Conservation (phyloP, 92 coral and sea anemone genomes). For the Pocillopora grandis region DNA sequence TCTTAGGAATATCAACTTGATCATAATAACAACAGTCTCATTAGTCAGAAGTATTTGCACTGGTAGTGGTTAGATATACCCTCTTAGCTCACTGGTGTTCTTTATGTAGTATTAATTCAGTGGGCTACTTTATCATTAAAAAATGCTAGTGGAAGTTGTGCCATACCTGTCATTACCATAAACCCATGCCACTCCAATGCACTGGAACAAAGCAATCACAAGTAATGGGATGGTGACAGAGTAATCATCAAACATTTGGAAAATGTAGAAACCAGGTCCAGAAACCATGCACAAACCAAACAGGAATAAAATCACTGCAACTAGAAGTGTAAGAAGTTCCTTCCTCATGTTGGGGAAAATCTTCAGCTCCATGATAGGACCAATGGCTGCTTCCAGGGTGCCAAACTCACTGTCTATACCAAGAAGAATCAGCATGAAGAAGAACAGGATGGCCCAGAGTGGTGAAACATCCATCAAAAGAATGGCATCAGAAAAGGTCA, state of each 20-base stretch:
- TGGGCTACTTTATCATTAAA: not conserved
- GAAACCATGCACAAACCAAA: slow-evolving; percentile 89
- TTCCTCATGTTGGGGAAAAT: slow-evolving; percentile 88
- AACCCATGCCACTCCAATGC: slow-evolving; percentile 99
- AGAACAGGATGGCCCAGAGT: slow-evolving; percentile 97
- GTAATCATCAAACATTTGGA: slow-evolving; percentile 97
- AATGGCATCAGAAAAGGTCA: slow-evolving; percentile 98
- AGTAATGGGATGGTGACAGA: slow-evolving; percentile 94
- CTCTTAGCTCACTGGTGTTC: not conserved
- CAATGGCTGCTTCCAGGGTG: slow-evolving; percentile 98
- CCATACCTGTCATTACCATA: slow-evolving; percentile 96
- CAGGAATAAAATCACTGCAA: slow-evolving; percentile 79
- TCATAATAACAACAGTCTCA: too few relatives aligned
- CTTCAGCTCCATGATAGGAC: slow-evolving; percentile 92
- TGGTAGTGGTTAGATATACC: too few relatives aligned
- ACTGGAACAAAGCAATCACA: slow-evolving; percentile 96
- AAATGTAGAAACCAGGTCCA: slow-evolving; percentile 90
- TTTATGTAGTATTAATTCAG: too few relatives aligned
- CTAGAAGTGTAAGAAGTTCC: slow-evolving; percentile 77
- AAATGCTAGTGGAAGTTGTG: not conserved
- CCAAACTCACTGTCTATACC: slow-evolving; percentile 99
- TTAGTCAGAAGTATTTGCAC: too few relatives aligned
- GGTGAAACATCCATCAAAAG: slow-evolving; percentile 95
- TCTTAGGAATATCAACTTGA: too few relatives aligned
- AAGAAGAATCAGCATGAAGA: slow-evolving; percentile 91